Conservation (phyloP, 2,113 vertebrate species). For the Cyprinodon tularosa region DNA sequence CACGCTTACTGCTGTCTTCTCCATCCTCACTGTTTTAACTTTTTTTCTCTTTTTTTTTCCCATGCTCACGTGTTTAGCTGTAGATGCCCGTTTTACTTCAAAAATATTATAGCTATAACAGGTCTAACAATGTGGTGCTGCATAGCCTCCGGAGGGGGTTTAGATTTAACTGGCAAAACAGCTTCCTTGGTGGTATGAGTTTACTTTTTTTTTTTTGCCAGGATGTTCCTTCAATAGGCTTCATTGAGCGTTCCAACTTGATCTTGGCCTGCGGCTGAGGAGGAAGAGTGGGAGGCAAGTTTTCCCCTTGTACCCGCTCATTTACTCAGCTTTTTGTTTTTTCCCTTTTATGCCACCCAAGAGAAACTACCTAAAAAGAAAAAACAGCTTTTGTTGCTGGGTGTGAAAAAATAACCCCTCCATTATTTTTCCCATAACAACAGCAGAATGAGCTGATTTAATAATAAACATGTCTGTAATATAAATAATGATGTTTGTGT, state of each 20-base stretch:
- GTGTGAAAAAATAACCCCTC: constrained; percentile 55
- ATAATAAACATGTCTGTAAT: constrained; percentile 53
- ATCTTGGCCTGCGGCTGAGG: constrained; percentile 22
- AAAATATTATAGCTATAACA: background rate
- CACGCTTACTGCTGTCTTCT: constrained; percentile 72
- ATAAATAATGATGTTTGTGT: constrained; percentile 41
- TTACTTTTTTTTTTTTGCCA: background rate
- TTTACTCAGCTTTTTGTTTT: constrained; percentile 46
- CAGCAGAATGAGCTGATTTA: constrained; percentile 29
- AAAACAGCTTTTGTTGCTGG: constrained; percentile 21
- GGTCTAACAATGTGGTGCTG: constrained; percentile 21
- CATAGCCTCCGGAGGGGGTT: constrained; percentile 27
- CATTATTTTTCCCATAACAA: constrained; percentile 40
- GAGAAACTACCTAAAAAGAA: constrained; percentile 38
- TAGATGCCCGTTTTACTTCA: constrained; percentile 11
- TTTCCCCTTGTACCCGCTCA: constrained; percentile 32
- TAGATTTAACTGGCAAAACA: constrained; percentile 29
- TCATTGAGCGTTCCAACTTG: constrained; percentile 27
- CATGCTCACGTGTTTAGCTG: constrained; percentile 33
- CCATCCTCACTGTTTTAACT: constrained; percentile 39
- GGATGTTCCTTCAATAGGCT: constrained; percentile 20
- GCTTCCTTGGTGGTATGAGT: background rate
- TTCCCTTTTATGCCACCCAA: constrained; percentile 61
- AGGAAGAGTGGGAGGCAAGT: constrained; percentile 23
- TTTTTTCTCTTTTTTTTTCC: background rate